phyloP scores from a whole-genome alignment of 2,888 invertebrate species.

The Cephus sareptanus region DNA sequence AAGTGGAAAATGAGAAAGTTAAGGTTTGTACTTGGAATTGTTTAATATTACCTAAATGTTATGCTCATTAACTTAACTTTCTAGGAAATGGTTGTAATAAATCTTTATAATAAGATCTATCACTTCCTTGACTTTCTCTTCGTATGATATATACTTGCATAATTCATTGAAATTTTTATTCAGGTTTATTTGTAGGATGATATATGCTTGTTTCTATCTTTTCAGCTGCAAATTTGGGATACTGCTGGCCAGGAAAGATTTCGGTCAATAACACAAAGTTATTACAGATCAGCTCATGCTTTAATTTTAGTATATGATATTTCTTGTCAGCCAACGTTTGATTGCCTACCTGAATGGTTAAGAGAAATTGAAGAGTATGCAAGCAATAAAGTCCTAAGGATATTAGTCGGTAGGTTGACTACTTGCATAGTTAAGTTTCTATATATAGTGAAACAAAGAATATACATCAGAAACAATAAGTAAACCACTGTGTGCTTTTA shows the following conservation, averaged over 20 bases:
- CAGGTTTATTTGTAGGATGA: constrained; percentile 12
- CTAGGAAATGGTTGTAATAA: constrained; percentile 11
- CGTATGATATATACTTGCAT: neutral
- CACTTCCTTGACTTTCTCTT: neutral
- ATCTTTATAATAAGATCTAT: constrained; percentile 10
- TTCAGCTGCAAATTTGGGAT: constrained; percentile 98
- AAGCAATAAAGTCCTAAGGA: constrained; percentile 91
- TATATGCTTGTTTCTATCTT: constrained; percentile 28
- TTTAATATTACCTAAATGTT: constrained; percentile 7
- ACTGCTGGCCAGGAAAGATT: constrained; percentile 98
- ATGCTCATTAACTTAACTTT: neutral
- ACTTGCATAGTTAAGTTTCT: neutral
- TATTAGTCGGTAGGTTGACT: constrained; percentile 84
- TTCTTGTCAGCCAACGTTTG: constrained; percentile 97
- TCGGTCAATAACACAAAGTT: constrained; percentile 97
- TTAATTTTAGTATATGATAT: constrained; percentile 97
- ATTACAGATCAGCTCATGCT: constrained; percentile 97
- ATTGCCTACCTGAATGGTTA: constrained; percentile 96
- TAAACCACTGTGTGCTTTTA: neutral
- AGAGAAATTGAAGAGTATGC: constrained; percentile 98
- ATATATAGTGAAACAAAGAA: neutral
- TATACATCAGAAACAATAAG: neutral
- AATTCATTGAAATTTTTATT: constrained; percentile 1
- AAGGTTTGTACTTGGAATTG: constrained; percentile 71
- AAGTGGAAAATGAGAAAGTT: constrained; percentile 95